Evolutionary conservation across 2,888 invertebrate species (phyloP).

Genomic region (Drosophila algonquin): DNA sequence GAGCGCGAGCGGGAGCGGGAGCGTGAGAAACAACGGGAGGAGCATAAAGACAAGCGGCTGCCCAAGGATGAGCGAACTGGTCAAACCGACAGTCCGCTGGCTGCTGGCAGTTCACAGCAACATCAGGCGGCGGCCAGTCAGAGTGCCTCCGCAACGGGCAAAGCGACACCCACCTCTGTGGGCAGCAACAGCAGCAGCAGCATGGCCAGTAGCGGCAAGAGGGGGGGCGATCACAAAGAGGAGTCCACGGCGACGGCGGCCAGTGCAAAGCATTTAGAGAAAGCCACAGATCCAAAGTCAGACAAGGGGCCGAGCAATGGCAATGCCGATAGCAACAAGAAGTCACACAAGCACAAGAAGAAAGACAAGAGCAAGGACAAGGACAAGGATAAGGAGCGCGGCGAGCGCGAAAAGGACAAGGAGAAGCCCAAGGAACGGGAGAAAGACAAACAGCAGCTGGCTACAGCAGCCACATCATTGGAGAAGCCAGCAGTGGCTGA

Average conservation of each 20-base stretch:
- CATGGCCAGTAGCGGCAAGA: slow-evolving; percentile 48
- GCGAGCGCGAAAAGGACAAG: slow-evolving; percentile 74
- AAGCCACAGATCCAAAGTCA: slow-evolving; percentile 42
- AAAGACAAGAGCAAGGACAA: slow-evolving; percentile 86
- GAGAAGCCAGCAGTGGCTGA: slow-evolving; percentile 42
- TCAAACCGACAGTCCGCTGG: slow-evolving; percentile 48
- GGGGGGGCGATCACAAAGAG: slow-evolving; percentile 59
- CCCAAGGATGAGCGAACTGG: slow-evolving; percentile 60
- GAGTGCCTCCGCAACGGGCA: slow-evolving; percentile 45
- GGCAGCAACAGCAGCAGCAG: slow-evolving; percentile 61
- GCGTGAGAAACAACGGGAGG: slow-evolving; percentile 83
- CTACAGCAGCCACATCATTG: slow-evolving; percentile 25
- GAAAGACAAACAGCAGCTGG: slow-evolving; percentile 44
- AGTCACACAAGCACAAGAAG: slow-evolving; percentile 88
- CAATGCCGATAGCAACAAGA: slow-evolving; percentile 87
- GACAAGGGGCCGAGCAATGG: slow-evolving; percentile 76
- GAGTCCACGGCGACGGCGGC: slow-evolving; percentile 26
- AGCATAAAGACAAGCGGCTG: slow-evolving; percentile 76
- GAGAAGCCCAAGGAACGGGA: slow-evolving; percentile 61
- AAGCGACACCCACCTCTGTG: slow-evolving; percentile 64
- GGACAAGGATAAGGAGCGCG: slow-evolving; percentile 76
- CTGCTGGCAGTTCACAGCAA: slow-evolving; percentile 10
- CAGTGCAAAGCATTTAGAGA: slow-evolving; percentile 38
- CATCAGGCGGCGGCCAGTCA: neutral
- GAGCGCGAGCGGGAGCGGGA: slow-evolving; percentile 86